These are phyloP conservation scores for Carassius carassius DNA, from an alignment of 2,113 vertebrate genomes.

Conservation along the genomic window DNA sequence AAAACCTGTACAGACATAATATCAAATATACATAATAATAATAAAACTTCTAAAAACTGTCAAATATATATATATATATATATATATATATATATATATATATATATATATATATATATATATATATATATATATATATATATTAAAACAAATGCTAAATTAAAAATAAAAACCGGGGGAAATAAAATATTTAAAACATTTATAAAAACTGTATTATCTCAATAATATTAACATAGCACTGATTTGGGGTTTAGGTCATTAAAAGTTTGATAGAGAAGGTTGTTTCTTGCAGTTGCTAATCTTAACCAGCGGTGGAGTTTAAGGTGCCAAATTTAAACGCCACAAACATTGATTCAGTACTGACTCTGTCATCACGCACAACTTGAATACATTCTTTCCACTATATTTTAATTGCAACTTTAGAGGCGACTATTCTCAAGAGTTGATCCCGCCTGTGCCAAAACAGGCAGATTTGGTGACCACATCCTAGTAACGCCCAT, in stretches of 20 bases:
- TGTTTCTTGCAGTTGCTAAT: neutral
- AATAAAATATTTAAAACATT: too few relatives aligned
- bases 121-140: too few relatives aligned
- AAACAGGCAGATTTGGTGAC: conserved; percentile 52
- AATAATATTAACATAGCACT: too few relatives aligned
- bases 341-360: neutral
- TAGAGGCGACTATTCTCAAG: conserved; percentile 31
- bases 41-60: too few relatives aligned
- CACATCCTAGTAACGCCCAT: conserved; percentile 67
- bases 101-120: too few relatives aligned
- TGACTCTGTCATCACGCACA: neutral
- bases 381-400: conserved; percentile 4
- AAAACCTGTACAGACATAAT: too few relatives aligned
- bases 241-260: neutral
- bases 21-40: too few relatives aligned
- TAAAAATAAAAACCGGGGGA: too few relatives aligned
- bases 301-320: neutral
- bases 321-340: conserved; percentile 3
- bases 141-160: too few relatives aligned
- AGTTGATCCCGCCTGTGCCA: neutral
- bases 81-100: too few relatives aligned
- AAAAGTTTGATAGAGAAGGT: neutral
- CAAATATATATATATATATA: too few relatives aligned
- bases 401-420: conserved; percentile 42
- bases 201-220: too few relatives aligned